Evolutionary conservation across 2,113 vertebrate genomes (phyloP).

Genomic region (Pseudopipra pipra): DNA sequence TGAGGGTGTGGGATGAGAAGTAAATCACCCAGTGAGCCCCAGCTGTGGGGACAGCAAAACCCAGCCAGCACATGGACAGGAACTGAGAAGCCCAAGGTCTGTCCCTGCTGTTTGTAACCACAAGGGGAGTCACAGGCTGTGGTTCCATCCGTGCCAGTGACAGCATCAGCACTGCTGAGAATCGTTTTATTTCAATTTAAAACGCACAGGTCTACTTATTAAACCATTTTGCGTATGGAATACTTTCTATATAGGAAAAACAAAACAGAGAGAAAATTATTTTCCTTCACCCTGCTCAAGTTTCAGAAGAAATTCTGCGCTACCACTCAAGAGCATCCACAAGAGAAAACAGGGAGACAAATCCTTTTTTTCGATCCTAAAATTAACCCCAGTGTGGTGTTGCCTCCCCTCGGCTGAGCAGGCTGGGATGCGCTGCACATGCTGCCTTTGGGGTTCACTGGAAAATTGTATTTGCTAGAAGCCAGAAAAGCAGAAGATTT

Average conservation of each 20-base stretch:
- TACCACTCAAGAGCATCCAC: background rate
- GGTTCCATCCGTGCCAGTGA: rapidly evolving
- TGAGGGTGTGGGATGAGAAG: background rate
- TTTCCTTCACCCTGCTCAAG: background rate
- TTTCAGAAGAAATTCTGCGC: constrained; percentile 37
- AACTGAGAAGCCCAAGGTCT: background rate
- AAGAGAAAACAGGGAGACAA: background rate
- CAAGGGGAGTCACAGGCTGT: rapidly evolving
- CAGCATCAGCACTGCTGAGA: background rate
- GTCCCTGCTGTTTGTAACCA: rapidly evolving
- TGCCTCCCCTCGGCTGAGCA: background rate
- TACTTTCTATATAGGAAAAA: background rate
- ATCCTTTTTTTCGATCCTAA: background rate
- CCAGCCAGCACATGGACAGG: background rate
- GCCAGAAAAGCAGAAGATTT: rapidly evolving
- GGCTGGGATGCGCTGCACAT: background rate
- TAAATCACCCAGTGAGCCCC: background rate
- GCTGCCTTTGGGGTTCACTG: background rate
- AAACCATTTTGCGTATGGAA: background rate
- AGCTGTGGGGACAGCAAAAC: background rate
- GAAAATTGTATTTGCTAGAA: background rate
- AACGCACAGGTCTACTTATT: background rate
- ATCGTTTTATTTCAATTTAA: background rate
- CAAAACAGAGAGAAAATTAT: background rate
- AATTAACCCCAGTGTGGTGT: background rate